Conservation (phyloP, 2,113 vertebrate species). For the Empidonax traillii region DNA sequence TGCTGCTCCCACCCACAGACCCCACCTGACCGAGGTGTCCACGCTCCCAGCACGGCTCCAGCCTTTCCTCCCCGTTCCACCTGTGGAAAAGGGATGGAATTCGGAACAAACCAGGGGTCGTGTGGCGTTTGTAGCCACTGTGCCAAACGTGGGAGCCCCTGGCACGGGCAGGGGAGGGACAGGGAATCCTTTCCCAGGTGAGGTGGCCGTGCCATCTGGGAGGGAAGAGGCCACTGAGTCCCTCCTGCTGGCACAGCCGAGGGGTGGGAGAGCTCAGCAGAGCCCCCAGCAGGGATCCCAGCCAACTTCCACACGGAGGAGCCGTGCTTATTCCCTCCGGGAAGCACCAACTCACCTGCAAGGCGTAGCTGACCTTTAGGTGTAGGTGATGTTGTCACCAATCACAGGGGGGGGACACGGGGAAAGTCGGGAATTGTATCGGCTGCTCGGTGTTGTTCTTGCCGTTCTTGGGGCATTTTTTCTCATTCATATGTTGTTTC, state of each 20-base stretch:
- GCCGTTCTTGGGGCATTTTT: not conserved
- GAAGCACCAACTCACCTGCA: not conserved
- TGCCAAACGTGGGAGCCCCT: not conserved
- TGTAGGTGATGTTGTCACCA: not conserved
- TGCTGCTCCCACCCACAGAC: not conserved
- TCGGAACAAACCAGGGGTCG: fast-evolving
- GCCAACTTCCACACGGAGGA: fast-evolving
- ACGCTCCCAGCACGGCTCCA: fast-evolving
- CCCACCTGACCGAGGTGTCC: not conserved
- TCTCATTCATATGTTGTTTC: conserved; percentile 9
- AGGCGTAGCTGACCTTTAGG: not conserved
- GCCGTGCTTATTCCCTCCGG: not conserved
- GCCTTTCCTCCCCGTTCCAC: not conserved
- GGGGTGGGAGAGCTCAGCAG: not conserved
- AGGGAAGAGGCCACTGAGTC: not conserved
- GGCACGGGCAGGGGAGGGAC: not conserved
- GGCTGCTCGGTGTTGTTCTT: not conserved
- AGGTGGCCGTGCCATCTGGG: not conserved
- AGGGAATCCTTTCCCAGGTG: not conserved
- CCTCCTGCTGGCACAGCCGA: not conserved
- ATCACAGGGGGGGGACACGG: not conserved
- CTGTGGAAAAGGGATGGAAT: not conserved
- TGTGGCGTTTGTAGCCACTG: fast-evolving
- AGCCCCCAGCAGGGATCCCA: not conserved
- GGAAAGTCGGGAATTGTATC: not conserved